These are phyloP conservation scores for Magallana angulata DNA, from an alignment of 1,140 invertebrate species.

Conservation along the genomic window DNA sequence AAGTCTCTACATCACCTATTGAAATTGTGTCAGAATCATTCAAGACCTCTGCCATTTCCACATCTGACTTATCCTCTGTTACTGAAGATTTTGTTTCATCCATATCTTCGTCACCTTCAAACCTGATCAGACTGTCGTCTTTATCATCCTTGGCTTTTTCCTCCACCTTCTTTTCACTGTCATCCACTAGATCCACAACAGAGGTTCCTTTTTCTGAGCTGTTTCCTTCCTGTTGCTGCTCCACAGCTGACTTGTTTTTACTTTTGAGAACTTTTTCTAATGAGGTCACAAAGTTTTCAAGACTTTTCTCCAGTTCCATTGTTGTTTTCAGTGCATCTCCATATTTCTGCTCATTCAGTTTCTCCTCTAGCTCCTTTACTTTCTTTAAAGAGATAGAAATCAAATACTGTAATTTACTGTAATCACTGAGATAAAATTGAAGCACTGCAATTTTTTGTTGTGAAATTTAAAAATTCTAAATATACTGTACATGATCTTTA, in stretches of 20 bases:
- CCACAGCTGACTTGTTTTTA: background rate
- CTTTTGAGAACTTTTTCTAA: constrained; percentile 11
- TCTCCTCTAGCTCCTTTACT: constrained; percentile 13
- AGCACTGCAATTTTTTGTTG: too few species aligned
- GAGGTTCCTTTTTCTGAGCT: background rate
- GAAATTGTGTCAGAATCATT: constrained; percentile 15
- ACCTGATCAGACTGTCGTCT: constrained; percentile 1
- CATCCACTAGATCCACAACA: background rate
- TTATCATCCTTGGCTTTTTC: background rate
- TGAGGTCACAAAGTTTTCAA: constrained; percentile 16
- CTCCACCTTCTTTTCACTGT: background rate
- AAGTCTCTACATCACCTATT: constrained; percentile 25
- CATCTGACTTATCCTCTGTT: background rate
- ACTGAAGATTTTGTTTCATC: background rate
- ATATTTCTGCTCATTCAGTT: constrained; percentile 23
- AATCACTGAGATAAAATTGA: too few species aligned
- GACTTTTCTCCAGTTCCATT: constrained; percentile 1
- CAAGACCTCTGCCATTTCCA: constrained; percentile 4
- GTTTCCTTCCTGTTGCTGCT: background rate
- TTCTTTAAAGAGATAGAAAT: background rate
- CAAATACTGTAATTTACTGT: background rate
- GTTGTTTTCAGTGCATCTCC: constrained; percentile 34
- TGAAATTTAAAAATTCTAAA: too few species aligned
- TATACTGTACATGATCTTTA: too few species aligned
- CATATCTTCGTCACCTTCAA: constrained; percentile 12